Percentiles rank a stretch among this genome's conserved stretches.
Conservation (phyloP, 2,113 vertebrate species). For the Leucoraja erinaceus region DNA sequence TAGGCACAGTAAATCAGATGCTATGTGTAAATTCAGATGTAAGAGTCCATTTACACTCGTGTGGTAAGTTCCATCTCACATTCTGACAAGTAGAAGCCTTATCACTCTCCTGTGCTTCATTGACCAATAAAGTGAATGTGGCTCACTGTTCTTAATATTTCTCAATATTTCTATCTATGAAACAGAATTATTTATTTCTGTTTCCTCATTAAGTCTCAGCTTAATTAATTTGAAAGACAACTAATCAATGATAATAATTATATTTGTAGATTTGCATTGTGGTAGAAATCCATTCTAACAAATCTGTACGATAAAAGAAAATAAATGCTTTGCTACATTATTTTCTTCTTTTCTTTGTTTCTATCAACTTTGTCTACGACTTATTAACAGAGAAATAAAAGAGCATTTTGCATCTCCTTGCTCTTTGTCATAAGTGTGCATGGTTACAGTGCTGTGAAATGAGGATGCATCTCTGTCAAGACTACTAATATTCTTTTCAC, state of each 20-base stretch:
- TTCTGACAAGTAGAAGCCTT: background rate
- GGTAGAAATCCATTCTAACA: background rate
- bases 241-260: background rate
- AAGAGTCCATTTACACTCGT: background rate
- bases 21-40: background rate
- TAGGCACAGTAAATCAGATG: background rate
- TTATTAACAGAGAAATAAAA: background rate
- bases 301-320: background rate
- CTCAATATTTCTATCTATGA: background rate
- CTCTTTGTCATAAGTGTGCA: background rate
- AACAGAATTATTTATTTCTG: background rate
- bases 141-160: background rate
- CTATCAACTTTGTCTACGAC: background rate
- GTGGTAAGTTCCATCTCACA: background rate
- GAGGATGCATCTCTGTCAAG: background rate
- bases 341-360: background rate
- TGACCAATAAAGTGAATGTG: background rate
- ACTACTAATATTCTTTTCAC: background rate
- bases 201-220: background rate
- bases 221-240: constrained; percentile 7
- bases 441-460: background rate
- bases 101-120: background rate
- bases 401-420: background rate
- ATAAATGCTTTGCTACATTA: background rate
- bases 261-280: too few relatives aligned